Conservation (phyloP, 2,113 vertebrate genomes). For the Lichenostomus cassidix region DNA sequence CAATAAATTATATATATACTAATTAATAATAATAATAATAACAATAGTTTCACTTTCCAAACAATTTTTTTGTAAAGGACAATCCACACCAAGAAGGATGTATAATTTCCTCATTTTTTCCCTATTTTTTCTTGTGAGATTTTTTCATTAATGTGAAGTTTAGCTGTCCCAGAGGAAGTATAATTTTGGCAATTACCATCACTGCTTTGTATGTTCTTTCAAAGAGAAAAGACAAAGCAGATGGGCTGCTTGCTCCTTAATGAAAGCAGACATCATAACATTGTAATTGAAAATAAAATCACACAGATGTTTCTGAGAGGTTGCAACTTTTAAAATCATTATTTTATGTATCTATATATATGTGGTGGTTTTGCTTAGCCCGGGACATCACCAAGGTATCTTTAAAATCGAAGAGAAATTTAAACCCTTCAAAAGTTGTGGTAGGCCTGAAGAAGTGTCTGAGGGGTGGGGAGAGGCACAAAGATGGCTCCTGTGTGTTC, state of each 20-base stretch:
- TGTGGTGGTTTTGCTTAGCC: too few species aligned
- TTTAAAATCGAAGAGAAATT: too few species aligned
- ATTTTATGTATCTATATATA: too few species aligned
- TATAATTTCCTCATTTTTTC: background rate
- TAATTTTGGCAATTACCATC: background rate
- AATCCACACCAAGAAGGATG: background rate
- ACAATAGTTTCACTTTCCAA: background rate
- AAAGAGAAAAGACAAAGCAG: background rate
- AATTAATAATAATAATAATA: too few species aligned
- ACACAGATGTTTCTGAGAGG: background rate
- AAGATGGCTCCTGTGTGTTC: too few species aligned
- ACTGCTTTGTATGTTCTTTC: background rate
- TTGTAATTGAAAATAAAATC: background rate
- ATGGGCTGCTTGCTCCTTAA: background rate
- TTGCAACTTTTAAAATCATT: background rate
- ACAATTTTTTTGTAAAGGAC: background rate
- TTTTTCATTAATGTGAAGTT: background rate
- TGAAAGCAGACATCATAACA: background rate
- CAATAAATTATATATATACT: too few species aligned
- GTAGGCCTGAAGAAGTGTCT: too few species aligned
- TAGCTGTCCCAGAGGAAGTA: background rate
- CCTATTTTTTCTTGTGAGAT: background rate
- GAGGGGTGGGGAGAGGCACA: too few species aligned
- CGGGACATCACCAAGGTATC: too few species aligned
- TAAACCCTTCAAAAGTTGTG: too few species aligned